These are phyloP conservation scores for Drosophila pachea DNA, from an alignment of 1,140 invertebrate genomes.

Conservation along the genomic window DNA sequence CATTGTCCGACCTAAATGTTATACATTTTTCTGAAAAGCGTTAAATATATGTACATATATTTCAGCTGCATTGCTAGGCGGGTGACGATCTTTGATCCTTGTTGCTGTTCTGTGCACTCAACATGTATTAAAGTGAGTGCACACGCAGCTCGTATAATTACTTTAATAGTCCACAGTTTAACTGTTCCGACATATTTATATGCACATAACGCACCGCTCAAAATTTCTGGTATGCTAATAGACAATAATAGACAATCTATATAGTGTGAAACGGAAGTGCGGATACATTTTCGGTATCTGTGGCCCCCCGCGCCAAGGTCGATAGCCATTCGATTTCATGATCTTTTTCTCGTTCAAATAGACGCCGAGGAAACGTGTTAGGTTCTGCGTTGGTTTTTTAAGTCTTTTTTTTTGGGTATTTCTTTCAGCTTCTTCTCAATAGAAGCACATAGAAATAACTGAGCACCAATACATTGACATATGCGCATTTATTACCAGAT, in stretches of 20 bases:
- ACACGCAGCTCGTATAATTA: neutral
- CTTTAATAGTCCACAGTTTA: too few relatives aligned
- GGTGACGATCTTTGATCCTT: slow-evolving; percentile 47
- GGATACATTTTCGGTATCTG: slow-evolving; percentile 46
- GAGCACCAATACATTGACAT: slow-evolving; percentile 14
- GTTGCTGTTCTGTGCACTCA: slow-evolving; percentile 6
- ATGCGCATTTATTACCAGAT: slow-evolving; percentile 5
- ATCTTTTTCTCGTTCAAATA: slow-evolving; percentile 67
- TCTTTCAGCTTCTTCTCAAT: slow-evolving; percentile 29
- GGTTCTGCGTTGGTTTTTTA: slow-evolving; percentile 52
- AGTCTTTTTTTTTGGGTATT: neutral
- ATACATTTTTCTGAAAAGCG: neutral
- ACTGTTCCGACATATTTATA: slow-evolving; percentile 1
- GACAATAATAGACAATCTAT: slow-evolving; percentile 29
- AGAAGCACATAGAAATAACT: slow-evolving; percentile 36
- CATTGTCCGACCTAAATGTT: neutral
- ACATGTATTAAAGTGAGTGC: neutral
- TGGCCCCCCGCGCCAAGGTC: slow-evolving; percentile 55
- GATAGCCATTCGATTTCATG: slow-evolving; percentile 70
- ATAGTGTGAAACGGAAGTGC: slow-evolving; percentile 73
- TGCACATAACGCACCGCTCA: slow-evolving; percentile 9
- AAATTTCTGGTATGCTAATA: slow-evolving; percentile 60
- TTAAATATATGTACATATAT: slow-evolving; percentile 20
- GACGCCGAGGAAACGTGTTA: slow-evolving; percentile 46
- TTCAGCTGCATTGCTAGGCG: slow-evolving; percentile 6